Conservation (phyloP, 2,888 invertebrate species). For the Volucella zonaria region DNA sequence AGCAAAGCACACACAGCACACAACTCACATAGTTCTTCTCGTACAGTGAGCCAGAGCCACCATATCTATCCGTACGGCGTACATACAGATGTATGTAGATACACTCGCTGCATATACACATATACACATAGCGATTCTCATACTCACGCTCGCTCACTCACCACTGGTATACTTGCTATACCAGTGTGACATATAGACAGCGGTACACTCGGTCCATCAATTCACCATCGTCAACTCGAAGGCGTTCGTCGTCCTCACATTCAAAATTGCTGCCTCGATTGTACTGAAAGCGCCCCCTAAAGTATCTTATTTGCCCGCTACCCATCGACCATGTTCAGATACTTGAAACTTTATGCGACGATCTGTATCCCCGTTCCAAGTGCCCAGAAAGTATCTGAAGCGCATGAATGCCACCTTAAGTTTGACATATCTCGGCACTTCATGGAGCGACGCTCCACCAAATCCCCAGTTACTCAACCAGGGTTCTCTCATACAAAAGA, state of each 20-base stretch:
- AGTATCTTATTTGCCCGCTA: conserved; percentile 75
- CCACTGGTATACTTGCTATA: conserved; percentile 76
- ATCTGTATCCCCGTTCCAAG: conserved; percentile 80
- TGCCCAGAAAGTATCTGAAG: conserved; percentile 80
- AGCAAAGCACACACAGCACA: conserved; percentile 10
- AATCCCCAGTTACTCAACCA: conserved; percentile 72
- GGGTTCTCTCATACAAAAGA: conserved; percentile 74
- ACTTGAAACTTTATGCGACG: conserved; percentile 77
- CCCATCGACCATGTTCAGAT: conserved; percentile 57
- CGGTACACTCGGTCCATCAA: conserved; percentile 78
- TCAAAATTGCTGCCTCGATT: conserved; percentile 77
- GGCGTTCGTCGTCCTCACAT: conserved; percentile 79
- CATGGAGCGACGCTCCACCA: conserved; percentile 80
- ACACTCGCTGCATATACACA: conserved; percentile 50
- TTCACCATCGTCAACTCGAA: conserved; percentile 77
- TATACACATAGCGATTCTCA: conserved; percentile 67
- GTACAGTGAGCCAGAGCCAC: conserved; percentile 59
- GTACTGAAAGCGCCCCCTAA: conserved; percentile 78
- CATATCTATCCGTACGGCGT: conserved; percentile 58
- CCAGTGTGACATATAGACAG: conserved; percentile 79
- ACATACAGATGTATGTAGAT: conserved; percentile 48
- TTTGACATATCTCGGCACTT: conserved; percentile 82
- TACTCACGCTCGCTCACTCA: conserved; percentile 73
- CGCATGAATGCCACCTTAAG: conserved; percentile 76
- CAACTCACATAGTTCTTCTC: conserved; percentile 10